Conservation (phyloP, 2,113 vertebrate species). For the Embiotoca jacksoni region DNA sequence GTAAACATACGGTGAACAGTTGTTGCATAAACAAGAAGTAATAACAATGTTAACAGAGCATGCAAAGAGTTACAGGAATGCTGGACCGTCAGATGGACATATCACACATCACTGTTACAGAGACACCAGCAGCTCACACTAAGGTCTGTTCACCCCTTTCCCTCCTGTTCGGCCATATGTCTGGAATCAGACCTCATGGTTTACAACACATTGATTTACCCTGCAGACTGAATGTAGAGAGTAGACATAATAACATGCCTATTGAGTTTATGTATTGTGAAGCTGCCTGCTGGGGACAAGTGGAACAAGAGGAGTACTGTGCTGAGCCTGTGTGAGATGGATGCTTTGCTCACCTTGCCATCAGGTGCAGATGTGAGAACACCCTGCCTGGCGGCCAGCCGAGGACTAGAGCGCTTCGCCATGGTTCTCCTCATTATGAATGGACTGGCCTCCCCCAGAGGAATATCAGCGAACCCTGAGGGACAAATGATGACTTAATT, state of each 20-base stretch:
- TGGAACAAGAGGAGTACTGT: neutral
- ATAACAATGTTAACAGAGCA: too few species aligned
- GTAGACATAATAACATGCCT: neutral
- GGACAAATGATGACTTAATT: conserved; percentile 1
- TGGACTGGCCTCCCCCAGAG: conserved; percentile 85
- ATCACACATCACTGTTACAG: too few species aligned
- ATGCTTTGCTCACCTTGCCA: conserved; percentile 44
- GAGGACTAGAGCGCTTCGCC: conserved; percentile 83
- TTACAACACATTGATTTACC: neutral
- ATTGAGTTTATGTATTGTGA: neutral
- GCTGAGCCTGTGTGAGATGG: neutral
- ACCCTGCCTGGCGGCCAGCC: conserved; percentile 68
- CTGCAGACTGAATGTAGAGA: too few species aligned
- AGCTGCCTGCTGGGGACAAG: neutral
- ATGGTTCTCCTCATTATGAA: conserved; percentile 86
- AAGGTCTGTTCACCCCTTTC: neutral
- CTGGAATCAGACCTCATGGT: too few species aligned
- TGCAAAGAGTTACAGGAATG: too few species aligned
- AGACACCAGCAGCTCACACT: neutral
- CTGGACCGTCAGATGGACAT: too few species aligned
- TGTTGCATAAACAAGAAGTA: too few species aligned
- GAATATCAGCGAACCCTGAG: conserved; percentile 89
- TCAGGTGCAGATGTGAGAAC: conserved; percentile 45
- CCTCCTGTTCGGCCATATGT: neutral
- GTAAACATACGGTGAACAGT: too few species aligned